Percentiles rank a stretch among this genome's conserved stretches.
phyloP scores from a whole-genome alignment of 2,113 vertebrate species.

The Micronisus gabar region DNA sequence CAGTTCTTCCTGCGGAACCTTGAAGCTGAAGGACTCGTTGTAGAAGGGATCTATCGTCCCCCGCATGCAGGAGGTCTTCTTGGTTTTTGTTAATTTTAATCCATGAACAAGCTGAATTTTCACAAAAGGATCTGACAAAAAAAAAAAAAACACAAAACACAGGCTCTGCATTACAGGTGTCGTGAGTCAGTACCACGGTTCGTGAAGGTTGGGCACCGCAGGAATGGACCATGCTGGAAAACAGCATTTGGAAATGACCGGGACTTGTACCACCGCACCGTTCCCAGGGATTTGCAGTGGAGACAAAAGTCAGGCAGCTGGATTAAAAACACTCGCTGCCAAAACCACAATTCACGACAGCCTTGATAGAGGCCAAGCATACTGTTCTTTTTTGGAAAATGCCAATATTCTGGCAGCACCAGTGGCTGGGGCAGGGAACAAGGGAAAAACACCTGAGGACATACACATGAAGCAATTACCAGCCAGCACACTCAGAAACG shows the following conservation, averaged over 20 bases:
- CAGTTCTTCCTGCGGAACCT: conserved; percentile 84
- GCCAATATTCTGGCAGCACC: not conserved
- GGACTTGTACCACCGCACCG: rapidly evolving
- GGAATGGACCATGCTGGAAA: not conserved
- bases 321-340: not conserved
- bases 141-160: not conserved
- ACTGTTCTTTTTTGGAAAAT: not conserved
- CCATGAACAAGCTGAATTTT: conserved; percentile 89
- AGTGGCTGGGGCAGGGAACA: not conserved
- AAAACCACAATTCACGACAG: not conserved
- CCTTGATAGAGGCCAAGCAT: not conserved
- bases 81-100: conserved; percentile 87
- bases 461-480: rapidly evolving
- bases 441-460: not conserved
- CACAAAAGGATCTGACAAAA: conserved; percentile 86
- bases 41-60: conserved; percentile 90
- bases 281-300: not conserved
- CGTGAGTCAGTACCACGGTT: rapidly evolving
- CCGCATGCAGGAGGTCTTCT: conserved; percentile 87
- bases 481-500: not conserved
- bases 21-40: conserved; percentile 91
- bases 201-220: not conserved
- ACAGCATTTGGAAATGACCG: not conserved
- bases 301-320: not conserved
- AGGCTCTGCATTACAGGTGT: not conserved